phyloP scores from a whole-genome alignment of 2,888 invertebrate species.

The Amaurobius ferox region DNA sequence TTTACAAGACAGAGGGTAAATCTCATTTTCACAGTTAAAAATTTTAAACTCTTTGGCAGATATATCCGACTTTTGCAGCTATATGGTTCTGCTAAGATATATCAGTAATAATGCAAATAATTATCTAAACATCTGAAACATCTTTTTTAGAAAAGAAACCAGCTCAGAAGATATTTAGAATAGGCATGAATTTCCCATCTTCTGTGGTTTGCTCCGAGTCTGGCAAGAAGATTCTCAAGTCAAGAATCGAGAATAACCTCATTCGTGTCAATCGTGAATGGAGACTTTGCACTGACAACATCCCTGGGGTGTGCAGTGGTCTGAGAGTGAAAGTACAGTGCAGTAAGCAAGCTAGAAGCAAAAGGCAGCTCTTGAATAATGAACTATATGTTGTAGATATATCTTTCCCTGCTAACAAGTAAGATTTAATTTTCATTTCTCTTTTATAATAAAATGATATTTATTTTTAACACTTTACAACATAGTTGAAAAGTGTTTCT shows the following conservation, averaged over 20 bases:
- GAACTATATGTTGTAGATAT: constrained; percentile 88
- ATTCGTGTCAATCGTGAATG: constrained; percentile 94
- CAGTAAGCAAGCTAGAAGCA: constrained; percentile 82
- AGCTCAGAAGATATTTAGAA: constrained; percentile 95
- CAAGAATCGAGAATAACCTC: constrained; percentile 91
- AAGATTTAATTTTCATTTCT: constrained; percentile 78
- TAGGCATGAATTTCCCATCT: constrained; percentile 95
- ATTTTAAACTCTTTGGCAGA: no score
- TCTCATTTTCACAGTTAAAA: no score
- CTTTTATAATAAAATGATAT: no score
- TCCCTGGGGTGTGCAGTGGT: constrained; percentile 80
- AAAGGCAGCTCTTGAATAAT: constrained; percentile 83
- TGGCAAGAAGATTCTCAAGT: constrained; percentile 92
- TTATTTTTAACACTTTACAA: no score
- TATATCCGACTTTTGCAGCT: no score
- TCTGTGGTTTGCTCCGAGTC: constrained; percentile 97
- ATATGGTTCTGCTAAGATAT: no score
- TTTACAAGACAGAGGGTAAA: no score
- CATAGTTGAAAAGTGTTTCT: no score
- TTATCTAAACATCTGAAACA: no score
- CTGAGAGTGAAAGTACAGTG: constrained; percentile 88
- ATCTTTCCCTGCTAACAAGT: constrained; percentile 90
- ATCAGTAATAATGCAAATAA: no score
- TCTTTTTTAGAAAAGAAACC: constrained; percentile 87
- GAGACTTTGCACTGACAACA: constrained; percentile 96